phyloP scores from a whole-genome alignment of 1,140 invertebrate species.

The Caenorhabditis remanei region DNA sequence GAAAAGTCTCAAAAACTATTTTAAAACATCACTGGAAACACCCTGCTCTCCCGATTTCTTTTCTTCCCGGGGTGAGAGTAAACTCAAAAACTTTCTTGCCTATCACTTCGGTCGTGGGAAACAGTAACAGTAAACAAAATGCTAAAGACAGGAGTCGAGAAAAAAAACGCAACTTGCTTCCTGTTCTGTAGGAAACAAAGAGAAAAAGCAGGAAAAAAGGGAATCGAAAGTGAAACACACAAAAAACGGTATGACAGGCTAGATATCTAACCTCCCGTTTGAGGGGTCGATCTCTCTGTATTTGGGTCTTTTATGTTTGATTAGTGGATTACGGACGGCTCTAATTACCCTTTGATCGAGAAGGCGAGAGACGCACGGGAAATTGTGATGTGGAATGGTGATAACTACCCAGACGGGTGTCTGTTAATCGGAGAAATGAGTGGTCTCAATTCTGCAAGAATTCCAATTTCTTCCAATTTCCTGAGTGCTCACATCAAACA shows the following conservation, averaged over 20 bases:
- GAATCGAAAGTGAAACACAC: background rate
- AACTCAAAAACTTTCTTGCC: constrained; percentile 25
- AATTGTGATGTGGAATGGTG: constrained; percentile 44
- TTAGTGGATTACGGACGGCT: constrained; percentile 55
- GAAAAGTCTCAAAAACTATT: constrained; percentile 47
- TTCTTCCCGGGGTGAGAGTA: background rate
- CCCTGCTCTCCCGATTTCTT: background rate
- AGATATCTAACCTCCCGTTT: constrained; percentile 8
- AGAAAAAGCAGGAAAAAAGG: background rate
- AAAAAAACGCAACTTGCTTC: constrained; percentile 28
- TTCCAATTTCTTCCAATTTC: constrained; percentile 7
- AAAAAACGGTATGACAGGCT: constrained; percentile 36
- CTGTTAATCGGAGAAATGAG: constrained; percentile 4
- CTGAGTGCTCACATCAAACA: background rate
- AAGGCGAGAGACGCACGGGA: constrained; percentile 7
- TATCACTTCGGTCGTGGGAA: constrained; percentile 41
- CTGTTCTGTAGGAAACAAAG: background rate
- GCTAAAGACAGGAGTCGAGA: background rate
- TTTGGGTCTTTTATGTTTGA: constrained; percentile 25
- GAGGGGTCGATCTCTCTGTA: constrained; percentile 48
- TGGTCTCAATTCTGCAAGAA: background rate
- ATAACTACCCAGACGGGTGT: constrained; percentile 41
- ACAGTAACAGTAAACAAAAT: constrained; percentile 37
- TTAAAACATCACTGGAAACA: constrained; percentile 52
- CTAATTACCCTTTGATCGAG: constrained; percentile 48